Conservation (phyloP, 1,140 invertebrate species). For the Delia radicum region DNA sequence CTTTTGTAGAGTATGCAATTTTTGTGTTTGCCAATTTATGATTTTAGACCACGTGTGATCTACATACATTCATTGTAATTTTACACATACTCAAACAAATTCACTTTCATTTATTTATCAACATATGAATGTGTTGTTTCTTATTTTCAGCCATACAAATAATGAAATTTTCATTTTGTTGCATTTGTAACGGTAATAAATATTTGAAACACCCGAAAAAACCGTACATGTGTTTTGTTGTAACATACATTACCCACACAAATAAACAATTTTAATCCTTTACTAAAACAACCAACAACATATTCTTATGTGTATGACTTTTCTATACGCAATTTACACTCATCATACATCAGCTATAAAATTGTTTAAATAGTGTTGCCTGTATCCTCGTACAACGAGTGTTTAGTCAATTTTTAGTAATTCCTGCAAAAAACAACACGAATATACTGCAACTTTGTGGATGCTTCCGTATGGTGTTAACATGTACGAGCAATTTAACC, state of each 20-base stretch:
- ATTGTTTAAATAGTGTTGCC: neutral
- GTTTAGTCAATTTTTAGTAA: neutral
- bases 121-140: neutral
- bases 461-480: neutral
- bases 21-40: too few relatives aligned
- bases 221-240: neutral
- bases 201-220: conserved; percentile 51
- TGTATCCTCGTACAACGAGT: neutral
- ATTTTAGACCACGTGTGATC: too few relatives aligned
- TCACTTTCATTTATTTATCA: neutral
- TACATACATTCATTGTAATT: too few relatives aligned
- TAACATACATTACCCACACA: neutral
- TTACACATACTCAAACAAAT: too few relatives aligned
- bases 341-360: neutral
- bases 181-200: conserved; percentile 54
- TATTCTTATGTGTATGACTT: too few relatives aligned
- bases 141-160: conserved; percentile 15
- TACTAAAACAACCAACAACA: neutral
- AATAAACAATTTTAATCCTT: neutral
- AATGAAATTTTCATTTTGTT: conserved; percentile 51
- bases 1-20: too few relatives aligned
- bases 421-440: neutral
- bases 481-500: conserved; percentile 15
- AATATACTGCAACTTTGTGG: neutral
- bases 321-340: neutral